Conservation (phyloP, 2,888 invertebrate species). For the Apeira syringaria region DNA sequence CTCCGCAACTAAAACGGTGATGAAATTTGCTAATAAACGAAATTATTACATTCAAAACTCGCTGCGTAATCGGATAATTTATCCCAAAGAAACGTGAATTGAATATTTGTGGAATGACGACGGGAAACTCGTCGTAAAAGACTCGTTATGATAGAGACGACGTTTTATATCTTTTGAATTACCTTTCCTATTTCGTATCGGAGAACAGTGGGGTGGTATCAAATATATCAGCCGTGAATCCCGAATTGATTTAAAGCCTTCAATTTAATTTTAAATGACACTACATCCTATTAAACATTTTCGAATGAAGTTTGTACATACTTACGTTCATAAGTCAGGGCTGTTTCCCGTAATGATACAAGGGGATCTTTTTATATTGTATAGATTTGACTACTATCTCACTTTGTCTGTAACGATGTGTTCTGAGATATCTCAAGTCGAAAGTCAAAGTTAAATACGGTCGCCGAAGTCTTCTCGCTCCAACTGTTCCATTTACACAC, state of each 20-base stretch:
- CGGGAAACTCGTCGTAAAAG: conserved; percentile 11
- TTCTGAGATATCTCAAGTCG: no score
- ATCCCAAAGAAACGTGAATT: conserved; percentile 8
- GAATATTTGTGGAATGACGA: conserved; percentile 11
- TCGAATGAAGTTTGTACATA: no score
- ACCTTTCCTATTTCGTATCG: not conserved
- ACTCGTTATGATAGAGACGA: conserved; percentile 1
- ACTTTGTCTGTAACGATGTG: no score
- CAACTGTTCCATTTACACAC: no score
- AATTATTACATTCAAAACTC: conserved; percentile 18
- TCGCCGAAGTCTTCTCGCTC: no score
- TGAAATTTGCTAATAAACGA: conserved; percentile 11
- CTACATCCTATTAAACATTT: no score
- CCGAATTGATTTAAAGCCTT: not conserved
- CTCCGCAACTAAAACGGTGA: conserved; percentile 4
- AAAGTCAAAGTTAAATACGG: no score
- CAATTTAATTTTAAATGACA: not conserved
- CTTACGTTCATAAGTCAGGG: no score
- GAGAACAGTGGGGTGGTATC: not conserved
- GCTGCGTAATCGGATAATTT: conserved; percentile 24
- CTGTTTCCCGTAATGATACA: no score
- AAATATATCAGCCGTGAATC: not conserved
- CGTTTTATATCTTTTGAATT: conserved; percentile 5
- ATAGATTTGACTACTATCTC: no score
- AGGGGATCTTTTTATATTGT: no score